Percentiles rank a stretch among this genome's conserved stretches.
Evolutionary conservation across 2,113 vertebrate genomes (phyloP).

Genomic region (Pterocles orientalis): DNA sequence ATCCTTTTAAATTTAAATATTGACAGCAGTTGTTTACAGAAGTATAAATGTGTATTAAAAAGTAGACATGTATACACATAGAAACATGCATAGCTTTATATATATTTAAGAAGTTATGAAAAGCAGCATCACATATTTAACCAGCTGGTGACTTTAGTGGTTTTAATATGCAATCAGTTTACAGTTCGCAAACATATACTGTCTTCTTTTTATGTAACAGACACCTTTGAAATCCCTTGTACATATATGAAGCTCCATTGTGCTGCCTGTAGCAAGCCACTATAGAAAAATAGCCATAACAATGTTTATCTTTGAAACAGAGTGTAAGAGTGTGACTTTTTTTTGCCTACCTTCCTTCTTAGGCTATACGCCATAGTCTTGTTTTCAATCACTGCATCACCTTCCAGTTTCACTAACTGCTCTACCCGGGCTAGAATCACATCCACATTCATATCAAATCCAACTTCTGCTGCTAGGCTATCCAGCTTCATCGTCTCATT

Average conservation of each 20-base stretch:
- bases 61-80: neutral
- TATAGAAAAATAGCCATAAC: neutral
- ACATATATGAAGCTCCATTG: neutral
- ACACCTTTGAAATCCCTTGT: neutral
- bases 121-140: neutral
- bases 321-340: neutral
- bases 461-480: constrained; percentile 80
- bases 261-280: neutral
- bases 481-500: constrained; percentile 86
- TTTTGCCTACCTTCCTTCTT: constrained; percentile 85
- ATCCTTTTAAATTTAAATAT: neutral
- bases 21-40: neutral
- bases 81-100: neutral
- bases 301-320: neutral
- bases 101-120: neutral
- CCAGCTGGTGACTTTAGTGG: rapidly evolving
- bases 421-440: constrained; percentile 81
- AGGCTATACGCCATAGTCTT: constrained; percentile 82
- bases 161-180: neutral
- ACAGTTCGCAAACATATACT: neutral
- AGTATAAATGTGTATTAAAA: neutral
- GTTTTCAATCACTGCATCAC: constrained; percentile 81
- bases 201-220: neutral
- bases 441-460: constrained; percentile 87
- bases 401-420: constrained; percentile 85